Evolutionary conservation across 2,113 vertebrate species (phyloP).

Genomic region (Brienomyrus brachyistius): DNA sequence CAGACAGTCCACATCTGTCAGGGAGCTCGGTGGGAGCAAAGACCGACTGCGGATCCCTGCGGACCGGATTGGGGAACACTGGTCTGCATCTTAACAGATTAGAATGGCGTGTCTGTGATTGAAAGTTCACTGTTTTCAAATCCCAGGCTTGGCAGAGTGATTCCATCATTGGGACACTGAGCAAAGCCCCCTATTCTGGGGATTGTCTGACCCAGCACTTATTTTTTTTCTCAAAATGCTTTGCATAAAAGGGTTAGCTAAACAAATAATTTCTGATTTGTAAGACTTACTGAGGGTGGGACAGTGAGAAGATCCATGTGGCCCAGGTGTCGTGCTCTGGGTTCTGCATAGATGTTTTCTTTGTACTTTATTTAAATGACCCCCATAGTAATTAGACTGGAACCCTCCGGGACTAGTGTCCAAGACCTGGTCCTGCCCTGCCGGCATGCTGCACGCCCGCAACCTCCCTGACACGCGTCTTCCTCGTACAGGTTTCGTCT

Average conservation of each 20-base stretch:
- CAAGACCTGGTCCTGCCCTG: background rate
- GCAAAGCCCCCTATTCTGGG: background rate
- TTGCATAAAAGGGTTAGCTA: background rate
- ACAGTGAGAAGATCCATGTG: background rate
- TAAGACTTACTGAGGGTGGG: background rate
- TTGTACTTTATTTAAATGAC: background rate
- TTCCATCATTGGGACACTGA: background rate
- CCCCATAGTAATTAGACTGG: background rate
- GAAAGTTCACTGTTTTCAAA: background rate
- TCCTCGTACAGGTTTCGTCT: constrained; percentile 76
- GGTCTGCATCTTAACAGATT: background rate
- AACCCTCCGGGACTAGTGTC: background rate
- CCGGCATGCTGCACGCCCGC: background rate
- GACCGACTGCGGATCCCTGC: background rate
- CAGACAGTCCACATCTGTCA: background rate
- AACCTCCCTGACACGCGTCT: background rate
- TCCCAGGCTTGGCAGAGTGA: background rate
- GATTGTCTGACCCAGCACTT: background rate
- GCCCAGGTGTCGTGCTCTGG: background rate
- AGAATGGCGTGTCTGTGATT: background rate
- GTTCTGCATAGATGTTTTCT: background rate
- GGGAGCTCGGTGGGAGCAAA: too few relatives aligned
- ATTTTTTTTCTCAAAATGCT: background rate
- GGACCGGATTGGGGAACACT: background rate
- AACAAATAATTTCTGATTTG: background rate